Evolutionary conservation across 2,113 vertebrate genomes (phyloP), one percentile per base, ranked within the genome.

Genomic region (Sarotherodon lohbergeri): DNA sequence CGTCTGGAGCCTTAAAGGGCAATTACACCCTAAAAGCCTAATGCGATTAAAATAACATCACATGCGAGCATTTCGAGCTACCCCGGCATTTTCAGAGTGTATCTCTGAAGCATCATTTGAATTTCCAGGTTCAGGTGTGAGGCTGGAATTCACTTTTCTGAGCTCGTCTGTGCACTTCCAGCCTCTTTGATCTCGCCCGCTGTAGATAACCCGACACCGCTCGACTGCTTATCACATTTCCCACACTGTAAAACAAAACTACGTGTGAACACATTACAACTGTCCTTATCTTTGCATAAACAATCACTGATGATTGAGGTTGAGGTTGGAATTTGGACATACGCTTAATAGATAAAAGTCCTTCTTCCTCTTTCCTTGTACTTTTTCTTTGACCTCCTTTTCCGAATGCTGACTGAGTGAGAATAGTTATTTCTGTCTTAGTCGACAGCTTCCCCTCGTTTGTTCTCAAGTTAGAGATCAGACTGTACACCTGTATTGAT

Each of bases 241-340:
- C 41, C 68, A 46, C 43, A 0, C n/a, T 39, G 19, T 3, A 0
- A 43, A 71, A 71, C n/a, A 71, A 11, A 68, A 68, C 34, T 66
- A 68, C 4, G 3, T 22, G 9, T 22, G 5, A 68, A 71, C 0
- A 71, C 34, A 43, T 24, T 41, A 14, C 34, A 39, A 39, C 63
- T n/a, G 10, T 68, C 10, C 17, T 66, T 1, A 1, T 1, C 4
- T 14, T 68, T 41, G 63, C 34, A 41, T 22, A 36, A 63, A 71
- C 36, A 71, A 24, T 24, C 66, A 16, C 61, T 7, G 34, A 39
- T 19, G 4, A 34, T 39, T 66, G 17, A 36, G 34, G 3, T 0
- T 63, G 17, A 4, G 36, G 66, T 4, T 71, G 66, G 2, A 0
- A 22, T 43, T 9, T 0, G 22, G 14, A 41, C 29, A 9, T 43